Percentiles rank a stretch among this genome's conserved stretches.
These are phyloP conservation scores for Eucera pruinosa DNA, from an alignment of 2,888 invertebrate species.

Conservation along the genomic window DNA sequence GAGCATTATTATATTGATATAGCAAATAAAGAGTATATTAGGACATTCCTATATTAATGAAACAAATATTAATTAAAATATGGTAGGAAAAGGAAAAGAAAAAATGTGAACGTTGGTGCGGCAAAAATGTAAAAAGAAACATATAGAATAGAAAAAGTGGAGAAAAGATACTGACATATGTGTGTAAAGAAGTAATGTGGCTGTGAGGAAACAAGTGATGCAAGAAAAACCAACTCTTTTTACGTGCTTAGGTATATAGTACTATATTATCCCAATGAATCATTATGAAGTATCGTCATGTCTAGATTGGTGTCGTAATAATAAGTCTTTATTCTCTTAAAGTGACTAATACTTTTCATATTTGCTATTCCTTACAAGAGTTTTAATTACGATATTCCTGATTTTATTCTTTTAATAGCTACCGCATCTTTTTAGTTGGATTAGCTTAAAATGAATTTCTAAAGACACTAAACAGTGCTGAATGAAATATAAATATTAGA, in stretches of 20 bases:
- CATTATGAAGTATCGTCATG: neutral
- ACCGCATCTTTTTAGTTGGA: too few species aligned
- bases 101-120: too few species aligned
- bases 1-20: too few species aligned
- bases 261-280: constrained; percentile 3
- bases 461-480: too few species aligned
- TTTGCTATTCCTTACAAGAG: neutral
- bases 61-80: too few species aligned
- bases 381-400: neutral
- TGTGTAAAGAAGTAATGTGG: neutral
- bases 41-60: too few species aligned
- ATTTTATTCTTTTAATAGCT: too few species aligned
- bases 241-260: neutral
- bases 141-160: neutral
- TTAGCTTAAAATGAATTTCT: too few species aligned
- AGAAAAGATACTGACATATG: neutral
- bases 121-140: neutral
- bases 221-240: neutral
- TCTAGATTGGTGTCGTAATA: neutral
- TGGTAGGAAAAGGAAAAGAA: too few species aligned
- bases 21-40: too few species aligned
- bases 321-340: neutral
- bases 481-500: too few species aligned
- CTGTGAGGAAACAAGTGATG: neutral
- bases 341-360: neutral